phyloP scores from a whole-genome alignment of 2,113 vertebrate genomes.

The Circaetus gallicus region DNA sequence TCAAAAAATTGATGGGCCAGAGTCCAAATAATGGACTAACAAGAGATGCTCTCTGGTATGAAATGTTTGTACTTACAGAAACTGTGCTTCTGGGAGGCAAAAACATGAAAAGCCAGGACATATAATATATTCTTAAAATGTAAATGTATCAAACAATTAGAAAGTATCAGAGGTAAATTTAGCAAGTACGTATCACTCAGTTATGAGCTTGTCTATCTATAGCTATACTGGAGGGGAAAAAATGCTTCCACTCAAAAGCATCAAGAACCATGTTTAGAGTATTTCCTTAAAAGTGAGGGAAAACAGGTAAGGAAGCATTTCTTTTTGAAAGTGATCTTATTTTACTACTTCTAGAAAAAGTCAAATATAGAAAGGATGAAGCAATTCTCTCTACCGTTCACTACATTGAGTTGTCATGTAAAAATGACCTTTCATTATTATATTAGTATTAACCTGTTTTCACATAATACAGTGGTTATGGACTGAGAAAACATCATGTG shows the following conservation, averaged over 20 bases:
- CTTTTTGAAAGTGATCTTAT: neutral
- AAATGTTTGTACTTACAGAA: neutral
- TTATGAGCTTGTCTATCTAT: neutral
- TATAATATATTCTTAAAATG: neutral
- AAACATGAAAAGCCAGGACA: neutral
- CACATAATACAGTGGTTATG: neutral
- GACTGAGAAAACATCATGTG: neutral
- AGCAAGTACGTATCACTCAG: neutral
- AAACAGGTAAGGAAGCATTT: neutral
- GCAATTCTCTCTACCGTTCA: neutral
- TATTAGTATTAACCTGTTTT: neutral
- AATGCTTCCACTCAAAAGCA: neutral
- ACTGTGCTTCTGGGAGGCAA: neutral
- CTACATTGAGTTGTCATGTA: rapidly evolving
- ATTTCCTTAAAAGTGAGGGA: neutral
- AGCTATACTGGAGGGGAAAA: neutral
- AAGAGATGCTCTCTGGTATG: neutral
- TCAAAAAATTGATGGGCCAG: neutral
- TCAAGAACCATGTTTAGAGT: neutral
- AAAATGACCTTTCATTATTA: neutral
- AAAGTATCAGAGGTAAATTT: neutral
- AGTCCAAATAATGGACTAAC: neutral
- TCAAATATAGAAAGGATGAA: neutral
- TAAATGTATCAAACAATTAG: neutral
- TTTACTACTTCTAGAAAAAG: neutral